phyloP scores from a whole-genome alignment of 2,113 vertebrate species.

The Bubo bubo region DNA sequence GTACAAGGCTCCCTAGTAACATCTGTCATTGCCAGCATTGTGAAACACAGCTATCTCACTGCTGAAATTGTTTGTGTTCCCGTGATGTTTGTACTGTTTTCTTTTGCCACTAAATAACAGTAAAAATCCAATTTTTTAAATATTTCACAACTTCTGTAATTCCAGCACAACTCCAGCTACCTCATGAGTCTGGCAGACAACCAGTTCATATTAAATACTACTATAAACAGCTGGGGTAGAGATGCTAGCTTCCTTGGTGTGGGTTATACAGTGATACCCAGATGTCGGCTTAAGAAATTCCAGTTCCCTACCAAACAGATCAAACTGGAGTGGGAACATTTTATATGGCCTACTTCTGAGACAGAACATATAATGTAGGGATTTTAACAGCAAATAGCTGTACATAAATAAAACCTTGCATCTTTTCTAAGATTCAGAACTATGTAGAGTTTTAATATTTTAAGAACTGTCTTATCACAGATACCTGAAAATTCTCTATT shows the following conservation, averaged over 20 bases:
- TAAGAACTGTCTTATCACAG: neutral
- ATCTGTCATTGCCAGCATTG: neutral
- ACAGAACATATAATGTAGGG: neutral
- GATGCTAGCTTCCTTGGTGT: neutral
- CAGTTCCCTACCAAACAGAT: neutral
- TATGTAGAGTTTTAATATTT: neutral
- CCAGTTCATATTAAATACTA: neutral
- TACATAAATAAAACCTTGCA: neutral
- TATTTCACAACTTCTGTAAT: slow-evolving; percentile 7
- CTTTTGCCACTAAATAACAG: slow-evolving; percentile 5
- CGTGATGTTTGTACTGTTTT: neutral
- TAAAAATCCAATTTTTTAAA: neutral
- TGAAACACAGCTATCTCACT: neutral
- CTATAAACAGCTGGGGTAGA: neutral
- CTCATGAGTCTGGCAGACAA: neutral
- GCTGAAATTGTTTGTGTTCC: neutral
- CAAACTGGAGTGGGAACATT: neutral
- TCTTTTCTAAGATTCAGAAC: neutral
- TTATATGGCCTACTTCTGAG: neutral
- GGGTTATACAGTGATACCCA: neutral
- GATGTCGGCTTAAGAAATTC: neutral
- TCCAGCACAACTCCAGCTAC: neutral
- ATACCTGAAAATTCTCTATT: neutral
- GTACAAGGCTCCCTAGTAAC: neutral
- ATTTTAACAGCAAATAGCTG: neutral